phyloP scores from a whole-genome alignment of 23 tunicate species.

The Styela clava region DNA sequence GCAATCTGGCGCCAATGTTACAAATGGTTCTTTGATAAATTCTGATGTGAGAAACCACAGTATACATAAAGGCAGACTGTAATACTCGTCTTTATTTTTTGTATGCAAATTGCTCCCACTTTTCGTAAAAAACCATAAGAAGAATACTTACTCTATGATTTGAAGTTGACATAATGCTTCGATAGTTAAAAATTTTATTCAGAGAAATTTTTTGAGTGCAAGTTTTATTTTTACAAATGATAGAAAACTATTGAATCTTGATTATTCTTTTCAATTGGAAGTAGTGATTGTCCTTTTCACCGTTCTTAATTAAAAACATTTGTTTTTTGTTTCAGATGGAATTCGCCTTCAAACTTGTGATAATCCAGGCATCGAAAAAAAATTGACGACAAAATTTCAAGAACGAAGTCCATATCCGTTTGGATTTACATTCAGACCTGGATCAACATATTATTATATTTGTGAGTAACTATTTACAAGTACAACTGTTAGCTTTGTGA shows the following conservation, averaged over 20 bases:
- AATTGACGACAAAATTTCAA: slow-evolving; percentile 92
- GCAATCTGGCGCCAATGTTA: not conserved
- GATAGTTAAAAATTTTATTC: too few relatives aligned
- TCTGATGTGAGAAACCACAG: not conserved
- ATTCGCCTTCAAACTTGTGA: slow-evolving; percentile 43
- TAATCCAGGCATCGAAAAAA: slow-evolving; percentile 63
- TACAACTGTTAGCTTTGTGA: not conserved
- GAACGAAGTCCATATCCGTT: slow-evolving; percentile 79
- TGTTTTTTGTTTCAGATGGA: slow-evolving; percentile 15
- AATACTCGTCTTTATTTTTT: too few relatives aligned
- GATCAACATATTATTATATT: slow-evolving; percentile 78
- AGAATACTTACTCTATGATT: too few relatives aligned
- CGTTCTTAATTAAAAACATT: not conserved
- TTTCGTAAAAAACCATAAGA: too few relatives aligned
- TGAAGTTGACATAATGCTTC: too few relatives aligned
- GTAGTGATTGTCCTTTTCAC: too few relatives aligned
- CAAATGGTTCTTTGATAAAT: not conserved
- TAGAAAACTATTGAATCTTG: too few relatives aligned
- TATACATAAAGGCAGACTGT: not conserved
- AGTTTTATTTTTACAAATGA: too few relatives aligned
- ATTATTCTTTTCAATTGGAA: too few relatives aligned
- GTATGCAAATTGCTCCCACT: too few relatives aligned
- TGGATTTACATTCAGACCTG: slow-evolving; percentile 85
- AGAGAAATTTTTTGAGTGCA: too few relatives aligned
- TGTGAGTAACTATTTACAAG: slow-evolving; percentile 81